Base-by-base conservation (phyloP, 1,140 invertebrate genomes). In the Lepidurus arcticus region DNA sequence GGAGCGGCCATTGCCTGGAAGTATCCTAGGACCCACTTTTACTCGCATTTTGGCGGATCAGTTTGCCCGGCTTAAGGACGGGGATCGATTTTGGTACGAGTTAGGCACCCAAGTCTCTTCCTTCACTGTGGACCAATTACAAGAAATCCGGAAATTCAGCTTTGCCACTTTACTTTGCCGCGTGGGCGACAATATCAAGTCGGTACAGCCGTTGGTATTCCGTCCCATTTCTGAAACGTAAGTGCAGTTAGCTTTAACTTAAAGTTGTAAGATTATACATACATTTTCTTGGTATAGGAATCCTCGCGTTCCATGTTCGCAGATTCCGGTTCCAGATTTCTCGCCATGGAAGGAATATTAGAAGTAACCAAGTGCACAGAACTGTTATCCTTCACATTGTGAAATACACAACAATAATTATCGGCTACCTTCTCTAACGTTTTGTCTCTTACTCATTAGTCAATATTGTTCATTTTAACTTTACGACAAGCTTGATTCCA, bases 1-100 rank as follows among this genome's bases (percentile, higher is more conserved):
- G 10, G 89, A 90, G 80, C 85, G 86, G 45, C 82, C 84, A 8
- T 78, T 88, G 21, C 81, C 84, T 3, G 88, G 86, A 26, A 86
- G 87, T 7, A 85, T 88, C 78, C 82, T 90, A 11, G 89, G 89
- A 1, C 88, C 88, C 24, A 89, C 88, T 26, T 89, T 90, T 81
- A 82, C 85, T 26, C 88, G 88, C 81, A 86, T 90, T 73, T 82
- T 90, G 8, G 86, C 86, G n/a, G 87, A 90, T 78, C 89, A 90
- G 84, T 90, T 90, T 82, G 85, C 84, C 74, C 82, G 87, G 65
- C 80, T 89, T 4, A 84, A 89, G 78, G 85, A 84, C 83, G 90
- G 88, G 7, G 90, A 90, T 82, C 85, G 89, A 82, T 90, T 81
- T 78, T 85, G 81, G 79, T 85, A 84, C 65, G 83, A 85, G 77